Evolutionary conservation across 2,888 invertebrate species (phyloP), one percentile per base, ranked within the genome.

Genomic region (Stratiomys singularior): DNA sequence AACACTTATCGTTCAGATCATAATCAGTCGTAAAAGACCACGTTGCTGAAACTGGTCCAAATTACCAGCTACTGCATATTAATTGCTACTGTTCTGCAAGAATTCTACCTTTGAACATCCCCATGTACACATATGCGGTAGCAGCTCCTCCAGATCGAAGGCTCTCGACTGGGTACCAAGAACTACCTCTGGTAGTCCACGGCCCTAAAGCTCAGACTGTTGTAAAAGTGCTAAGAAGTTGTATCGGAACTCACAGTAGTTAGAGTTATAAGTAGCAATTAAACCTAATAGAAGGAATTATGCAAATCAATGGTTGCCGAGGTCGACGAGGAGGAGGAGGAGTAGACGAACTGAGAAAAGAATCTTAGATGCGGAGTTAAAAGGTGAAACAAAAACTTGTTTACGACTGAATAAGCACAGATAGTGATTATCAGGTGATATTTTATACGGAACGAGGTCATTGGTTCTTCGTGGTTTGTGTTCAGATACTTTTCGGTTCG

Each of bases 31-130:
- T 52, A 18, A 52, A 52, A 13, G n/a, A 52, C 2, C 52, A 60
- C 3, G n/a, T 18, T 25, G 58, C 21, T 60, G 58, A 60, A 60
- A 60, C 58, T 60, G 58, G 58, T 60, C 25, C 58, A 60, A 25
- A 60, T 60, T 60, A 13, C 23, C 23, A 21, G 25, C 58, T 52
- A 52, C 52, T 13, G 52, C 52, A 52, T 52, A 18, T 15, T 52
- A 52, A 52, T 52, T 52, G 15, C 52, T 52, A 52, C 52, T 15
- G 52, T 52, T 52, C 52, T 18, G 18, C 4, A 52, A 4, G 15
- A n/a, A 52, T 52, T 52, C n/a, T 52, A 52, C 18, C 7, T 15
- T 4, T 15, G 18, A 15, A n/a, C 52, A 52, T 5, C 52, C 3
- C 3, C 7, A 52, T 4, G 18, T 52, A 18, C 52, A 37, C 37